Percentiles rank a stretch among this genome's conserved stretches.
These are phyloP conservation scores for Metacarcinus magister DNA, from an alignment of 2,888 invertebrate genomes.

Conservation along the genomic window DNA sequence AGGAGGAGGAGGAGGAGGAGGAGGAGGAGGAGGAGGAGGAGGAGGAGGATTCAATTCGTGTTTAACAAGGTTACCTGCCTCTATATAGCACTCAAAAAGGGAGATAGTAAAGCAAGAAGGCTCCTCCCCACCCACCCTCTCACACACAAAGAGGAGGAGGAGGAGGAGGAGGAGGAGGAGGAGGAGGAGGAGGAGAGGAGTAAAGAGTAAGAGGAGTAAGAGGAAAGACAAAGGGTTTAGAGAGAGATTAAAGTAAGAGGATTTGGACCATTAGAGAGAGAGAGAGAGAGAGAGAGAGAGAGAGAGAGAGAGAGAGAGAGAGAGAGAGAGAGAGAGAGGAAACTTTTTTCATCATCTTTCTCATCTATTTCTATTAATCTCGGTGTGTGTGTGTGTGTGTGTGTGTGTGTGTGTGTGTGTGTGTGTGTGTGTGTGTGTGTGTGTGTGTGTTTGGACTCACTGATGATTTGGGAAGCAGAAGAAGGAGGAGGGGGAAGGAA, in stretches of 20 bases:
- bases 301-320: background rate
- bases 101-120: too few species aligned
- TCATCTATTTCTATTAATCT: conserved; percentile 20
- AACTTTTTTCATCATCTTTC: background rate
- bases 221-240: background rate
- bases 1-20: background rate
- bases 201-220: background rate
- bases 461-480: too few species aligned
- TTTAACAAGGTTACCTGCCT: too few species aligned
- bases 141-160: too few species aligned
- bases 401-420: background rate
- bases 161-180: too few species aligned
- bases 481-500: background rate
- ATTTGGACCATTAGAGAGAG: conserved; percentile 15
- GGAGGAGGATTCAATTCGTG: too few species aligned
- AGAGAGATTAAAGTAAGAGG: conserved; percentile 15
- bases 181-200: too few species aligned
- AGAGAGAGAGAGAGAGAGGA: background rate
- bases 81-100: too few species aligned
- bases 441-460: background rate
- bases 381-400: too few species aligned
- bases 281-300: background rate
- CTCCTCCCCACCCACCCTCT: too few species aligned
- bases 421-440: conserved; percentile 39
- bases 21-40: background rate